Evolutionary conservation across 2,888 invertebrate genomes (phyloP), one percentile per base, ranked within the genome.

Genomic region (Caenorhabditis macrosperma): DNA sequence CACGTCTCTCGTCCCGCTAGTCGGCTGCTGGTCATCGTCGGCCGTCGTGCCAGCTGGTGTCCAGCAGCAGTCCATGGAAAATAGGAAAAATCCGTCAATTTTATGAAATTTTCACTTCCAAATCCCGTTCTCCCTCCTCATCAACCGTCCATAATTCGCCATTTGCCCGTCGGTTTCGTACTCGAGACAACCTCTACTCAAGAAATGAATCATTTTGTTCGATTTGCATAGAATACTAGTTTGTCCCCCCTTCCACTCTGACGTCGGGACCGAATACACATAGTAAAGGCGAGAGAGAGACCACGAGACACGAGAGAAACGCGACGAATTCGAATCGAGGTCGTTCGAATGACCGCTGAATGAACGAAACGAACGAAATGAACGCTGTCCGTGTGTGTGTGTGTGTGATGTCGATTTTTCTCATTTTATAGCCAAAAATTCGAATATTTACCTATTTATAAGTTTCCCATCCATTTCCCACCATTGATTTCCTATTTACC

Each of bases 281-380:
- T 28, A 54, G 54, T 17, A 15, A 26, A 57, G 15, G 57, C 5
- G 38, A 12, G 35, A 35, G 48, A 64, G 63, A 52, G 22, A 1
- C 5, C 52, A 64, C 35, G n/a, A 44, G 24, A 30, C 5, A 10
- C 10, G 33, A 33, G 33, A 33, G 33, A 33, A 33, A 33, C 20
- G 33, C 24, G 35, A 20, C 30, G 35, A 33, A 24, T 38, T 52
- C 17, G 26, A 52, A 52, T 64, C 64, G 52, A 50, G 50, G 64
- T 38, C 52, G 63, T 35, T 20, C 9, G n/a, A n/a, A n/a, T n/a
- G n/a, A n/a, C n/a, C n/a, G n/a, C n/a, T n/a, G n/a, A n/a, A n/a
- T n/a, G n/a, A n/a, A n/a, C 6, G 48, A 33, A 48, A 35, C 48
- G 50, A 63, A 46, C 63, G 35, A 17, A 33, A 33, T 33, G 33